phyloP scores from a whole-genome alignment of 2,113 vertebrate species.

The Hiodon tergisus region DNA sequence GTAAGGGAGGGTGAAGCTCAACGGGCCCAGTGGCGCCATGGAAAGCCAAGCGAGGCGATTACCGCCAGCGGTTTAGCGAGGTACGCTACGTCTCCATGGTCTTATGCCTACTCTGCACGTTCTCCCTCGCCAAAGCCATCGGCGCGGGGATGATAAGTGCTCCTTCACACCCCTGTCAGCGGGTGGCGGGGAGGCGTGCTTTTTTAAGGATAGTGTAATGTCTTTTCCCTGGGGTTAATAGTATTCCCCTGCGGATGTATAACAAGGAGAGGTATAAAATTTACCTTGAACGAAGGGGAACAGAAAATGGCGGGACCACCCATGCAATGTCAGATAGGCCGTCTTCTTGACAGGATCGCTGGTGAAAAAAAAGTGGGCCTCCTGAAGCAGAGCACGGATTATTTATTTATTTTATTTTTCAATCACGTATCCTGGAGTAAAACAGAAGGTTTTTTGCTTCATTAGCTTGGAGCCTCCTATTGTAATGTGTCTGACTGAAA shows the following conservation, averaged over 20 bases:
- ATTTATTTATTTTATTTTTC: not conserved
- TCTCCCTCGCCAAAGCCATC: not conserved
- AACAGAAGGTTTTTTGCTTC: not conserved
- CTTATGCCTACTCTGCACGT: not conserved
- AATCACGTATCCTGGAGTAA: not conserved
- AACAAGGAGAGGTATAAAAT: not conserved
- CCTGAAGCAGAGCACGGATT: not conserved
- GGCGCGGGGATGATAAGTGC: not conserved
- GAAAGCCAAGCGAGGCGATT: not conserved
- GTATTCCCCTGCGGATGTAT: not conserved
- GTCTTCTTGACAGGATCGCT: not conserved
- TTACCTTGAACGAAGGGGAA: too few species aligned
- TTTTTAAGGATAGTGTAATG: conserved; percentile 1
- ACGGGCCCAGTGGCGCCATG: not conserved
- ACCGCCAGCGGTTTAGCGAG: not conserved
- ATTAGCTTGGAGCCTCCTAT: too few species aligned
- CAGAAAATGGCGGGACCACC: not conserved
- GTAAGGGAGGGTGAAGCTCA: not conserved
- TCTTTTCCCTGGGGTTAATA: not conserved
- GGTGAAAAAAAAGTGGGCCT: not conserved
- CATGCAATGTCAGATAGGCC: not conserved
- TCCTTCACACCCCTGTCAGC: not conserved
- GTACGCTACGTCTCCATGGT: not conserved
- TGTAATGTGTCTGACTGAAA: too few species aligned
- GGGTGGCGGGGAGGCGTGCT: not conserved